A percentile compares a stretch with the other conserved stretches of the same genome.
Conservation (phyloP, 2,888 invertebrate genomes). For the Nasonovia ribisnigri region DNA sequence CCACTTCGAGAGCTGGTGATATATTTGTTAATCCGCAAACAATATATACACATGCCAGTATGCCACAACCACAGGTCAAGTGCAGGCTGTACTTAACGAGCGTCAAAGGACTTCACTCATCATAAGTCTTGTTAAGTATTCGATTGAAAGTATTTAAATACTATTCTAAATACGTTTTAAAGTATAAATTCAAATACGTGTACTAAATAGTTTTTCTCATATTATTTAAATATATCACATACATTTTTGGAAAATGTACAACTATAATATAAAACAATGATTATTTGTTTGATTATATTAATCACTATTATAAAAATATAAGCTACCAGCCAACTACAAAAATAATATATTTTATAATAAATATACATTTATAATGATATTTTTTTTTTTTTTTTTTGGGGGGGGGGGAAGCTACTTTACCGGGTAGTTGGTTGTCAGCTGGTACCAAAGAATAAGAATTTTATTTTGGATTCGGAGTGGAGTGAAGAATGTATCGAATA, state of each 20-base stretch:
- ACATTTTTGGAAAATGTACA: background rate
- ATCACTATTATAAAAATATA: background rate
- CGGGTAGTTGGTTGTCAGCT: no score
- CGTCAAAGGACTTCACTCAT: background rate
- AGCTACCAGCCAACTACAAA: background rate
- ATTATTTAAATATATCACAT: background rate
- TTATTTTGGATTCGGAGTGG: no score
- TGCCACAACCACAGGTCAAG: background rate
- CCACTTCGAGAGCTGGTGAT: background rate
- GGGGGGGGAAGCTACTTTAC: no score
- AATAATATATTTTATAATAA: background rate
- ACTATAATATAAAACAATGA: background rate
- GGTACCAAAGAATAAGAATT: no score
- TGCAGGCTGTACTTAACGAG: conserved; percentile 12
- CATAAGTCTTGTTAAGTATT: background rate
- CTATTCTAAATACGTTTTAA: background rate
- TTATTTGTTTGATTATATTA: background rate
- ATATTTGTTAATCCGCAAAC: background rate
- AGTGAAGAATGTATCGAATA: no score
- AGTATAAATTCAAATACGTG: background rate
- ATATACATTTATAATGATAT: background rate
- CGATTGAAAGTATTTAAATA: background rate
- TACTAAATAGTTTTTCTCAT: background rate
- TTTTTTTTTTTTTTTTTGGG: background rate
- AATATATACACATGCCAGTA: background rate